A percentile compares a stretch with the other conserved stretches of the same genome.
Evolutionary conservation across 2,113 vertebrate species (phyloP).

Genomic region (Crotalus horridus): DNA sequence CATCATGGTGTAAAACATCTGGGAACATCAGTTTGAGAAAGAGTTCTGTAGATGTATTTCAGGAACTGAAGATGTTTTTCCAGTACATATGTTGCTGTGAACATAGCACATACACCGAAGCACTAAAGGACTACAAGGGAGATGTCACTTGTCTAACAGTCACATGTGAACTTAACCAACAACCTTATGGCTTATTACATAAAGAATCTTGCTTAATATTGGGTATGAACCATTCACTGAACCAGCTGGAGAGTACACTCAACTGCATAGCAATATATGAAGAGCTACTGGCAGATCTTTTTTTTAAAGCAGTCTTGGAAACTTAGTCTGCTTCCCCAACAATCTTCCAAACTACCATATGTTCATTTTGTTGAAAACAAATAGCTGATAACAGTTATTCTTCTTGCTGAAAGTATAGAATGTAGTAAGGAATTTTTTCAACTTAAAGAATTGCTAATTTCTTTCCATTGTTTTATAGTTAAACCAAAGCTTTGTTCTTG

Average conservation of each 20-base stretch:
- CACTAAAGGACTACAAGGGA: background rate
- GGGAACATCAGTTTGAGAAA: background rate
- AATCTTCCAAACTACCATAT: background rate
- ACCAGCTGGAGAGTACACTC: background rate
- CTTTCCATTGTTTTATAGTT: background rate
- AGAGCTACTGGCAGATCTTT: background rate
- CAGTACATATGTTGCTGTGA: background rate
- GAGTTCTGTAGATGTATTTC: background rate
- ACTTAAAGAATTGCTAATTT: background rate
- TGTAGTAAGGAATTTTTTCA: background rate
- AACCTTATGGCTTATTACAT: background rate
- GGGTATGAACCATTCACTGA: background rate
- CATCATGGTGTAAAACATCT: background rate
- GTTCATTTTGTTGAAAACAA: background rate
- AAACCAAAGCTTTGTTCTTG: background rate
- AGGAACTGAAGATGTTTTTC: background rate
- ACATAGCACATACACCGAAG: background rate
- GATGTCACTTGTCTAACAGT: background rate
- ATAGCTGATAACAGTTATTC: background rate
- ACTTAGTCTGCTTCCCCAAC: background rate
- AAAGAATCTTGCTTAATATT: background rate
- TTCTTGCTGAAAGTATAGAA: background rate
- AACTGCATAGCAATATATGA: background rate
- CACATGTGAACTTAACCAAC: background rate
- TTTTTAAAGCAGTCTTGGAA: background rate